Conservation (phyloP, 2,888 invertebrate genomes). For the Ernsta delagoae region DNA sequence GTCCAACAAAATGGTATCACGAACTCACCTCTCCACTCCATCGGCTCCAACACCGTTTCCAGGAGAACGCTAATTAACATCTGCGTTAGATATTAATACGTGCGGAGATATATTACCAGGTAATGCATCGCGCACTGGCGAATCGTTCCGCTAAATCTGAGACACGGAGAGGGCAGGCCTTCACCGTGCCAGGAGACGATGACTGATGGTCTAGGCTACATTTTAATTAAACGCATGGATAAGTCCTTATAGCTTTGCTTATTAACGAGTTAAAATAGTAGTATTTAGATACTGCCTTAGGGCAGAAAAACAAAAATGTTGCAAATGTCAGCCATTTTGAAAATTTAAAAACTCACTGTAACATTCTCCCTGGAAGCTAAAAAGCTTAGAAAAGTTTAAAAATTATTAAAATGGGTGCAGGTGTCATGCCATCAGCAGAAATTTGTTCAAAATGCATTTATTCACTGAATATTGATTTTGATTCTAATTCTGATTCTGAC, state of each 20-base stretch:
- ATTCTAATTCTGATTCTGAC: no score
- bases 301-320: no score
- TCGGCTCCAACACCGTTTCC: conserved; percentile 24
- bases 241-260: neutral
- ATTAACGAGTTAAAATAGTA: no score
- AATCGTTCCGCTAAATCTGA: conserved; percentile 42
- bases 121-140: conserved; percentile 42
- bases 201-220: conserved; percentile 5
- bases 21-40: conserved; percentile 16
- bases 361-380: no score
- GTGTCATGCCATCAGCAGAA: no score
- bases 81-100: conserved; percentile 34
- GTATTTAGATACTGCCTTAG: no score
- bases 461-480: no score
- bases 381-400: no score
- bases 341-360: no score
- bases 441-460: no score
- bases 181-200: conserved; percentile 6
- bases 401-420: no score
- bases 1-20: neutral
- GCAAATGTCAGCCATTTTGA: no score
- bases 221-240: neutral
- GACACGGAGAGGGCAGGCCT: conserved; percentile 34
- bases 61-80: conserved; percentile 35
- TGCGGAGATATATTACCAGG: conserved; percentile 43